These are phyloP conservation scores for Archaeoteleia sp. DNA, from an alignment of 2,888 invertebrate genomes.

Conservation along the genomic window DNA sequence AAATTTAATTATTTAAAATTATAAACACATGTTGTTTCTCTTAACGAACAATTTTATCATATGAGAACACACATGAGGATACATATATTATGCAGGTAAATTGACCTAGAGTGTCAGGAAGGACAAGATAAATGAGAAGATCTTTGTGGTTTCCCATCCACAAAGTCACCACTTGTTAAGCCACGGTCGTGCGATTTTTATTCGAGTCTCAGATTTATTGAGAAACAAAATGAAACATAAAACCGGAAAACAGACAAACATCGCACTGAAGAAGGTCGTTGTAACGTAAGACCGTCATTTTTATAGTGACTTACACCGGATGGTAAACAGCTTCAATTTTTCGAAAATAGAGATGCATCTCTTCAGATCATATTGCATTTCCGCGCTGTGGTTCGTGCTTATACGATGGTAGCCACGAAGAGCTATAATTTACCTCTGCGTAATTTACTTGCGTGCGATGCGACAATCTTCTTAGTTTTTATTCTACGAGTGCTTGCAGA, in stretches of 20 bases:
- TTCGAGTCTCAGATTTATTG: no score
- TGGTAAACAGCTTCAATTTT: constrained; percentile 30
- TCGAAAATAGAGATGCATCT: constrained; percentile 44
- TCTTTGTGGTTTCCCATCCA: no score
- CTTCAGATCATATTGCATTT: constrained; percentile 39
- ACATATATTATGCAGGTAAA: no score
- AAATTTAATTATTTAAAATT: no score
- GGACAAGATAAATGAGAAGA: no score
- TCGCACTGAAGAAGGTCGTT: constrained; percentile 26
- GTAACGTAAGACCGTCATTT: constrained; percentile 29
- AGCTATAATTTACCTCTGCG: constrained; percentile 35
- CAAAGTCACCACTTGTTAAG: no score
- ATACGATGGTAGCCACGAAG: constrained; percentile 23
- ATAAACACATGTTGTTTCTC: no score
- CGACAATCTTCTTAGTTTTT: constrained; percentile 22
- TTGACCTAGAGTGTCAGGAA: no score
- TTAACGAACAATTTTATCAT: no score
- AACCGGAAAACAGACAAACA: constrained; percentile 35
- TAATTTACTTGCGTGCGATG: constrained; percentile 40
- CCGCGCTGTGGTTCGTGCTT: constrained; percentile 40
- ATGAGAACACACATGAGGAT: no score
- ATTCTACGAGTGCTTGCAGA: no score
- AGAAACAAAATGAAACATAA: constrained; percentile 19
- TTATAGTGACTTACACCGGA: constrained; percentile 8
- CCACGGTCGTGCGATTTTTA: no score